Conservation (phyloP, 2,113 vertebrate species). For the Brevimyrus niger region DNA sequence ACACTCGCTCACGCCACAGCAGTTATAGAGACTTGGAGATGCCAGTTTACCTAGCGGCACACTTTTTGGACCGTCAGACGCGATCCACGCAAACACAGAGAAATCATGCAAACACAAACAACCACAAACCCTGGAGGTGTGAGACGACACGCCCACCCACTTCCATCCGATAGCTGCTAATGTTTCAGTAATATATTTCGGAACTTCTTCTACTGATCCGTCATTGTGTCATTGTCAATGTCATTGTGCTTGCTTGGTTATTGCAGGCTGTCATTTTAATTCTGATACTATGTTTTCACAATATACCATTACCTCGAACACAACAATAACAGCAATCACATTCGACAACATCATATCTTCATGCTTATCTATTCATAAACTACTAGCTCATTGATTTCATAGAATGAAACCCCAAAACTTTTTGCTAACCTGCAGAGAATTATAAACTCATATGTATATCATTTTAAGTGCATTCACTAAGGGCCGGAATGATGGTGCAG, state of each 20-base stretch:
- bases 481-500: background rate
- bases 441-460: background rate
- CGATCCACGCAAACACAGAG: background rate
- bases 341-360: conserved; percentile 32
- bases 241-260: background rate
- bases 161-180: background rate
- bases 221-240: no score
- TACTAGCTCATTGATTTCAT: conserved; percentile 29
- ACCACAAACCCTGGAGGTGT: background rate
- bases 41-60: background rate
- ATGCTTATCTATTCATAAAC: conserved; percentile 48
- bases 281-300: background rate
- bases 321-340: conserved; percentile 13
- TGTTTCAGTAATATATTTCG: background rate
- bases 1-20: background rate
- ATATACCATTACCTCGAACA: background rate
- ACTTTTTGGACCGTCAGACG: background rate
- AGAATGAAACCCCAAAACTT: conserved; percentile 20
- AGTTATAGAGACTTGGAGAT: background rate
- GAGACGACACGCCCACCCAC: background rate
- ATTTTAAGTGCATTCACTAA: background rate
- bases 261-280: background rate
- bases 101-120: background rate
- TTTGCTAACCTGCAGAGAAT: background rate
- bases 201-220: background rate